Evolutionary conservation across 2,797 vertebrate species (phyloP).

Genomic region (Lacerta bilineata): DNA sequence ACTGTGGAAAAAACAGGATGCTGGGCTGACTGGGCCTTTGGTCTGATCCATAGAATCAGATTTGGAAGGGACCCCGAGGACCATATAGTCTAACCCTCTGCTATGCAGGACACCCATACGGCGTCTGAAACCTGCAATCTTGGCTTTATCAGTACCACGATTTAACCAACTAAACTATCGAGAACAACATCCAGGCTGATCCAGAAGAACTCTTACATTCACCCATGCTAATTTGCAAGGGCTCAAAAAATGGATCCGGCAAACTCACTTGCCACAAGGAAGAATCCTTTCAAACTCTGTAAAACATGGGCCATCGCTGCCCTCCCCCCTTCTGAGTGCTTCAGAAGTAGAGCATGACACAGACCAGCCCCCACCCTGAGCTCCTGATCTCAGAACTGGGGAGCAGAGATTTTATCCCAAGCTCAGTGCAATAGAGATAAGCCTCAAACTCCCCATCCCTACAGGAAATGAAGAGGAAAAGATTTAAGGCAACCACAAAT

Average conservation of each 20-base stretch:
- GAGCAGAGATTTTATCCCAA: not conserved
- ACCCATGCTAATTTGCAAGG: not conserved
- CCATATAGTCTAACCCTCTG: too few species aligned
- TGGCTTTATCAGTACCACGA: too few species aligned
- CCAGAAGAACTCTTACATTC: not conserved
- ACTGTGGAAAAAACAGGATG: not conserved
- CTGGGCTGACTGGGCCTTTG: not conserved
- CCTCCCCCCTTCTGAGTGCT: not conserved
- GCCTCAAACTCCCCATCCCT: not conserved
- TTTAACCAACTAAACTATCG: too few species aligned
- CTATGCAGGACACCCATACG: too few species aligned
- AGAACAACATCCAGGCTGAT: not conserved
- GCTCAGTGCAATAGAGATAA: too few species aligned
- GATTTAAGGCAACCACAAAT: not conserved
- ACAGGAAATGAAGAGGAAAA: not conserved
- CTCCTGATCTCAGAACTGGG: not conserved
- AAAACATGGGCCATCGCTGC: not conserved
- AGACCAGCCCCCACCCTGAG: not conserved
- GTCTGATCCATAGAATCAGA: not conserved
- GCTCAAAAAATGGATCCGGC: too few species aligned
- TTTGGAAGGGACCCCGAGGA: not conserved
- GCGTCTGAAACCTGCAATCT: too few species aligned
- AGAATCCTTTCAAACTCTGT: not conserved
- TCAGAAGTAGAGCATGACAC: not conserved
- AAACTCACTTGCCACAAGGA: too few species aligned